These are phyloP conservation scores for Magallana gigas DNA, from an alignment of 1,140 invertebrate genomes.

Conservation along the genomic window DNA sequence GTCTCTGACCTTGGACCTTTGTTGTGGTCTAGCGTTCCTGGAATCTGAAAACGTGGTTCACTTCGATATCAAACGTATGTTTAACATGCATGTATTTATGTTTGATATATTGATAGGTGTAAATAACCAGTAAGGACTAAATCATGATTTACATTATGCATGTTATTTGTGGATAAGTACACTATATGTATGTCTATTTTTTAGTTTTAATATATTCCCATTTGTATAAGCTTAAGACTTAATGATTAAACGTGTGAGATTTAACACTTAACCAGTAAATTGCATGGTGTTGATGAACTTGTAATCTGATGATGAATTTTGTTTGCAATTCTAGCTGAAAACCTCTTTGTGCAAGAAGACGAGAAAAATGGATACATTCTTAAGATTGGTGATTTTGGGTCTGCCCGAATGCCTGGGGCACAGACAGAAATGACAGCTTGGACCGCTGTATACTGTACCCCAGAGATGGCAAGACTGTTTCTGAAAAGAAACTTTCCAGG, in stretches of 20 bases:
- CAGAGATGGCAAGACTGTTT: not conserved
- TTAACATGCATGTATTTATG: too few species aligned
- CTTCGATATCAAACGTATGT: constrained; percentile 7
- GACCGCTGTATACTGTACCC: not conserved
- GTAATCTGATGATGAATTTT: too few species aligned
- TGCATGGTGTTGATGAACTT: too few species aligned
- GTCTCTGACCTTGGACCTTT: not conserved
- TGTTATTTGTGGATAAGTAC: too few species aligned
- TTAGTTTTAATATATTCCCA: too few species aligned
- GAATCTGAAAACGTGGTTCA: not conserved
- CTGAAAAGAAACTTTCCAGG: not conserved
- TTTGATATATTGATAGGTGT: too few species aligned
- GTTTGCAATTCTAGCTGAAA: not conserved
- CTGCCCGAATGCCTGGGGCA: not conserved
- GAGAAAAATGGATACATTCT: not conserved
- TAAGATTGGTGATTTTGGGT: constrained; percentile 19
- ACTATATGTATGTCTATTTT: too few species aligned
- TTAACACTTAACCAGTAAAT: too few species aligned
- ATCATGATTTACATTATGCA: too few species aligned
- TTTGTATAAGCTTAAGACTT: too few species aligned
- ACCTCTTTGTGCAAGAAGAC: not conserved
- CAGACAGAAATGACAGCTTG: not conserved
- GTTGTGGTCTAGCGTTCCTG: not conserved
- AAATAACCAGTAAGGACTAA: too few species aligned
- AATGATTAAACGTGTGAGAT: too few species aligned